phyloP scores from a whole-genome alignment of 2,888 invertebrate species.

The Myopa tessellatipennis region DNA sequence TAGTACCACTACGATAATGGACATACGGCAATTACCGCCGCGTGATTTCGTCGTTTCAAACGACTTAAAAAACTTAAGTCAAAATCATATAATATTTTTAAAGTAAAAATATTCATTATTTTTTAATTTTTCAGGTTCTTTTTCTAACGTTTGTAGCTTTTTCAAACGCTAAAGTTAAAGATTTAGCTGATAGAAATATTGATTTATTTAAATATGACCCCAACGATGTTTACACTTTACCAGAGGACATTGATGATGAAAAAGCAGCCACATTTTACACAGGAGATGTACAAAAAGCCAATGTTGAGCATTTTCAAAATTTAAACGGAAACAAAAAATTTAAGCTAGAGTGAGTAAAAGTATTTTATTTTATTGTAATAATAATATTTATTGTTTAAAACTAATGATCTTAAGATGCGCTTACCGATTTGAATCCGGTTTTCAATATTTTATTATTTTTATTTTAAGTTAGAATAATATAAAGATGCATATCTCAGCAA shows the following conservation, averaged over 20 bases:
- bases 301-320: conserved; percentile 62
- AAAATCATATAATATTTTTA: too few species aligned
- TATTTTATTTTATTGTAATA: background rate
- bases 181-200: conserved; percentile 59
- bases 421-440: too few species aligned
- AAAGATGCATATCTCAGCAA: too few species aligned
- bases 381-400: too few species aligned
- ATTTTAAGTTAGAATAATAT: too few species aligned
- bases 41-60: too few species aligned
- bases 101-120: too few species aligned
- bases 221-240: conserved; percentile 63
- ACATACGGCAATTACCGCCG: too few species aligned
- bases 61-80: too few species aligned
- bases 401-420: too few species aligned
- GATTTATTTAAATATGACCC: conserved; percentile 66
- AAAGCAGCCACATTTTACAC: conserved; percentile 62
- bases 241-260: conserved; percentile 66
- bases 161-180: conserved; percentile 59
- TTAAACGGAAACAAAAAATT: conserved; percentile 64
- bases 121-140: conserved; percentile 42
- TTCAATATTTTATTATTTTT: too few species aligned
- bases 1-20: too few species aligned
- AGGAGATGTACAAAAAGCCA: conserved; percentile 65
- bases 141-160: conserved; percentile 55
- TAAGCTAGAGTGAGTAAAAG: conserved; percentile 62